A percentile compares a stretch with the other conserved stretches of the same genome.
phyloP scores from a whole-genome alignment of 2,888 invertebrate species.

The Drosophila atripex region DNA sequence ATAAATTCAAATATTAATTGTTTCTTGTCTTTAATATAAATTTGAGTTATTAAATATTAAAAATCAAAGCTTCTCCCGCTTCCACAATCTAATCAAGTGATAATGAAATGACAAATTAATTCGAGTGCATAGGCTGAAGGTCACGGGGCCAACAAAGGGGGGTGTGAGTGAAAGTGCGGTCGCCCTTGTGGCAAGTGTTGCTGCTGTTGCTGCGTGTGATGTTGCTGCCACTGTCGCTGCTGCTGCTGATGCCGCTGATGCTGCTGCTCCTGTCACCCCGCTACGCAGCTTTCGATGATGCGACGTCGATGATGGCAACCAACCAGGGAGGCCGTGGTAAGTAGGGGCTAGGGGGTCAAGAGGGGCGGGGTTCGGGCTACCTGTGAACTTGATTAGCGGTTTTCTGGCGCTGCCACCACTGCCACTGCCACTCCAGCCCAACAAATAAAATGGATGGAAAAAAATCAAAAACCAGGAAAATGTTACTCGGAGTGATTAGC shows the following conservation, averaged over 20 bases:
- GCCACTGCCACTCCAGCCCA: conserved; percentile 21
- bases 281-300: conserved; percentile 32
- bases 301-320: conserved; percentile 23
- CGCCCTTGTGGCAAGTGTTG: conserved; percentile 15
- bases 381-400: conserved; percentile 82
- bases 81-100: too few relatives aligned
- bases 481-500: conserved; percentile 33
- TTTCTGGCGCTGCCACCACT: conserved; percentile 48
- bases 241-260: conserved; percentile 5
- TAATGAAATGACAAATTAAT: not conserved
- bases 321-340: conserved; percentile 3
- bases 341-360: not conserved
- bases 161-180: conserved; percentile 17
- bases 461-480: not conserved
- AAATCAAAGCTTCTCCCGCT: too few relatives aligned
- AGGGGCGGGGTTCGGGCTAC: conserved; percentile 31
- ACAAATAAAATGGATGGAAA: conserved; percentile 1
- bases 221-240: not conserved
- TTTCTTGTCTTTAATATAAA: too few relatives aligned
- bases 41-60: too few relatives aligned
- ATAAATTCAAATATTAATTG: too few relatives aligned
- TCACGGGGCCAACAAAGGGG: conserved; percentile 15
- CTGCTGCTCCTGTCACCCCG: conserved; percentile 25
- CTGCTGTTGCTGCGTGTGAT: conserved; percentile 2
- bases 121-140: conserved; percentile 29